Percentiles rank a stretch among this genome's conserved stretches.
phyloP scores from a whole-genome alignment of 1,140 invertebrate species.

The Drosophila persimilis region DNA sequence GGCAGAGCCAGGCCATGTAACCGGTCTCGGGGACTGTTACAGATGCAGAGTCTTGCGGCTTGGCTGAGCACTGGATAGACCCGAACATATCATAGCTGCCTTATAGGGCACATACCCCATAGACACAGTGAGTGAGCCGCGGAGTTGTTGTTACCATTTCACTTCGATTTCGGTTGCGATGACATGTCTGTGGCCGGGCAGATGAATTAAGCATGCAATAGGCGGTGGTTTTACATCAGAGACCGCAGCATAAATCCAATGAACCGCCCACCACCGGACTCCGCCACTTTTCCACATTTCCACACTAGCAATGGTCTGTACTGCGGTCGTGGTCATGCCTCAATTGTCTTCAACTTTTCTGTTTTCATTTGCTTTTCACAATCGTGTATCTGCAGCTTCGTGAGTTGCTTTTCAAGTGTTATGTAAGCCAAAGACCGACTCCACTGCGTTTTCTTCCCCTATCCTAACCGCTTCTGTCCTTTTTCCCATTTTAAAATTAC shows the following conservation, averaged over 20 bases:
- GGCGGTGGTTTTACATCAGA: slow-evolving; percentile 53
- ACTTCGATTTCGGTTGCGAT: slow-evolving; percentile 4
- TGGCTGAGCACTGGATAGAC: slow-evolving; percentile 46
- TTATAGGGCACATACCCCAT: slow-evolving; percentile 46
- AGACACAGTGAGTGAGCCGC: slow-evolving; percentile 47
- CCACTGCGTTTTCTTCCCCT: slow-evolving; percentile 13
- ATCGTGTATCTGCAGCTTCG: slow-evolving; percentile 39
- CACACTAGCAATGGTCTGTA: slow-evolving; percentile 55
- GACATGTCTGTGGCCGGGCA: slow-evolving; percentile 6
- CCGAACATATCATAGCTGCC: slow-evolving; percentile 23
- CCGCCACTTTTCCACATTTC: slow-evolving; percentile 14
- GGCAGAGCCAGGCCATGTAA: slow-evolving; percentile 54
- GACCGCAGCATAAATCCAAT: slow-evolving; percentile 32
- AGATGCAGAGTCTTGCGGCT: slow-evolving; percentile 50
- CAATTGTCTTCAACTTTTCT: slow-evolving; percentile 51
- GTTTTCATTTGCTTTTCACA: slow-evolving; percentile 60
- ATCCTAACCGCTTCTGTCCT: slow-evolving; percentile 11
- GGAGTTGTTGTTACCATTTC: slow-evolving; percentile 10
- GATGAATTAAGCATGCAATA: slow-evolving; percentile 50
- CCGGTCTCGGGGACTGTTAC: slow-evolving; percentile 47
- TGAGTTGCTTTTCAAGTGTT: slow-evolving; percentile 31
- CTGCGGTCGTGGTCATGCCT: slow-evolving; percentile 58
- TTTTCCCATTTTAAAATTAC: slow-evolving; percentile 37
- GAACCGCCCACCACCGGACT: background rate
- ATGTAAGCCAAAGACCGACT: slow-evolving; percentile 34